phyloP scores from a whole-genome alignment of 2,797 vertebrate genomes.

The Hydrocynus forskahlii region DNA sequence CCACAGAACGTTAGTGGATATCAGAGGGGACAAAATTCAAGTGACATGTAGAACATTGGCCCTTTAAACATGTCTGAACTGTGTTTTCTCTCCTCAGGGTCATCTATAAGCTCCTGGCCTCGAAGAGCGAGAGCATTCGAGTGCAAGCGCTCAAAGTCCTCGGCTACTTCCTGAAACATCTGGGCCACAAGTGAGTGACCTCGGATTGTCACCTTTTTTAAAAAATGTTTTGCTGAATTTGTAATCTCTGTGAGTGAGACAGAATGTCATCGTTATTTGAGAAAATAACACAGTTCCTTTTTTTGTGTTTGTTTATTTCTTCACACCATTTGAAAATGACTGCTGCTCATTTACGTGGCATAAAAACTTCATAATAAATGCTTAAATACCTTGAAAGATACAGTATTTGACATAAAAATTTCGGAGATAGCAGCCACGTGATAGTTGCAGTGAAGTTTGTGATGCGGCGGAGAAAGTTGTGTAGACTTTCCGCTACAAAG shows the following conservation, averaged over 20 bases:
- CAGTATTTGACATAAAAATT: too few species aligned
- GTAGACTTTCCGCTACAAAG: neutral
- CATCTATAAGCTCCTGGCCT: conserved; percentile 97
- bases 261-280: too few species aligned
- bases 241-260: too few species aligned
- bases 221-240: too few species aligned
- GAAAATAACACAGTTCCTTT: too few species aligned
- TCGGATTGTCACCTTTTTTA: neutral
- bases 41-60: neutral
- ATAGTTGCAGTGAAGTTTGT: neutral
- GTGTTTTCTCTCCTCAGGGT: conserved; percentile 78
- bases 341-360: too few species aligned
- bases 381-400: too few species aligned
- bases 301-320: too few species aligned
- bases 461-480: neutral
- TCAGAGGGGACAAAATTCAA: neutral
- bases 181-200: conserved; percentile 95
- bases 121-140: conserved; percentile 98
- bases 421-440: too few species aligned
- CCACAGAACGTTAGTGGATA: neutral
- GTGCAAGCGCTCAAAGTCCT: conserved; percentile 98
- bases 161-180: conserved; percentile 98
- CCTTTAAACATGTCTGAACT: neutral
- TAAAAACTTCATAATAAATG: too few species aligned
- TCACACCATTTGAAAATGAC: too few species aligned